Evolutionary conservation across 2,888 invertebrate species (phyloP).

Genomic region (Phengaris arion): DNA sequence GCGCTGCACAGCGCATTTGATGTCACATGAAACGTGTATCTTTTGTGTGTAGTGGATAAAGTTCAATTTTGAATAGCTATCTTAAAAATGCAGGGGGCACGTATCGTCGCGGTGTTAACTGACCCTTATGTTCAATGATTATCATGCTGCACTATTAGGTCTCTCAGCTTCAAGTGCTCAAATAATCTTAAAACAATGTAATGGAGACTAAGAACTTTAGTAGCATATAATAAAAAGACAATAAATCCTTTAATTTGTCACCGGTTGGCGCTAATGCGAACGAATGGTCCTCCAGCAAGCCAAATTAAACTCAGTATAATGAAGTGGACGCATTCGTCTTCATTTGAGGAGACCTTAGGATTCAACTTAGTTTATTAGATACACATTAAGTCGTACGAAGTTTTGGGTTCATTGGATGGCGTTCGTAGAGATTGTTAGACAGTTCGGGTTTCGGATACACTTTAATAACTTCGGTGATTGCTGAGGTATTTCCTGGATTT

Average conservation of each 20-base stretch:
- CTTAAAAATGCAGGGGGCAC: no score
- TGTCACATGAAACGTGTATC: no score
- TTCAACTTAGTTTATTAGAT: conserved; percentile 58
- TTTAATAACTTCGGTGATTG: conserved; percentile 36
- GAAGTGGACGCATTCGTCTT: conserved; percentile 72
- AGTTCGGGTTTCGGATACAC: conserved; percentile 47
- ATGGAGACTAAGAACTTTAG: conserved; percentile 35
- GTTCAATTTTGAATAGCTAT: no score
- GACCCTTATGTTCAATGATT: no score
- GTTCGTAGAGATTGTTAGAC: conserved; percentile 52
- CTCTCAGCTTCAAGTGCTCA: not conserved
- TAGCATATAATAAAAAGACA: conserved; percentile 55
- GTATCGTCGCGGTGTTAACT: no score
- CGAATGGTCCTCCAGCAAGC: conserved; percentile 62
- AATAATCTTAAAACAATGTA: not conserved
- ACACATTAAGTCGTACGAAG: conserved; percentile 54
- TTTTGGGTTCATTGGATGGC: conserved; percentile 45
- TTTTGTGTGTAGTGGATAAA: no score
- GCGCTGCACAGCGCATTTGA: no score
- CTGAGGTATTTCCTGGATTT: not conserved
- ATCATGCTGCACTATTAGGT: no score
- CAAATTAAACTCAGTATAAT: conserved; percentile 73
- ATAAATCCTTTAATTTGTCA: conserved; percentile 65
- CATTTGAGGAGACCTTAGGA: conserved; percentile 52
- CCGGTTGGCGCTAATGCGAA: conserved; percentile 60